Base-by-base conservation (phyloP, 30 jellyfish, hydroid and myxozoan species). In the Aurelia sp. region DNA sequence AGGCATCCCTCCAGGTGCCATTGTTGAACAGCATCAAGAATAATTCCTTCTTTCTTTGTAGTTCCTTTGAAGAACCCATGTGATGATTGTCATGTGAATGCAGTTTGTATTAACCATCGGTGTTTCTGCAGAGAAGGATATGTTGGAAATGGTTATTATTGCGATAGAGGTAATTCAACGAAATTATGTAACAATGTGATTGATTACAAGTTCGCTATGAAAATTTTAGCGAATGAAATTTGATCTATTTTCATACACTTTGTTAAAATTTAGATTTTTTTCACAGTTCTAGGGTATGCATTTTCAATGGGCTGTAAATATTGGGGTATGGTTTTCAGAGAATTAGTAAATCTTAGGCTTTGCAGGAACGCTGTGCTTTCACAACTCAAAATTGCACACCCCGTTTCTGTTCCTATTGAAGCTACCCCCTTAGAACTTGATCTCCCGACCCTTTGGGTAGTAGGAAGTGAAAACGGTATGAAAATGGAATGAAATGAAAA, bases 51-150 rank as follows among this genome's bases (percentile, higher is more conserved):
- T 44, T 22, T 6, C 17, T 69, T 21, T 53, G 15, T 68, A 91
- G 98, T 80, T 41, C 90, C 92, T 17, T 61, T 86, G 64, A 97
- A 94, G 61, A 97, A 94, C 40, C 99, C 99, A 3, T 94, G 99
- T 66, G 90, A 82, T 30, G 85, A 86, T 50, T 94, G 99, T 81
- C 97, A 89, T 65, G 52, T 52, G 12, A 82, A 88, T 79, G 99
- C 99, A 10, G 73, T 59, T 41, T 94, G 99, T 68, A 76, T 64
- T 15, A 76, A 78, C 33, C 94, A 89, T 24, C 91, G 81, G 16
- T 94, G 99, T 74, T 70, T 82, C 62, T 94, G 99, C 67, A 76
- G 81, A 20, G 95, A 72, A 16, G 99, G 99, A 40, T 94, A 67
- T 71, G 88, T 71, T 83, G 99, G 99, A 21, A 94, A 78, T 81